Evolutionary conservation across 2,888 invertebrate species (phyloP).

Genomic region (Ochropleura plecta): DNA sequence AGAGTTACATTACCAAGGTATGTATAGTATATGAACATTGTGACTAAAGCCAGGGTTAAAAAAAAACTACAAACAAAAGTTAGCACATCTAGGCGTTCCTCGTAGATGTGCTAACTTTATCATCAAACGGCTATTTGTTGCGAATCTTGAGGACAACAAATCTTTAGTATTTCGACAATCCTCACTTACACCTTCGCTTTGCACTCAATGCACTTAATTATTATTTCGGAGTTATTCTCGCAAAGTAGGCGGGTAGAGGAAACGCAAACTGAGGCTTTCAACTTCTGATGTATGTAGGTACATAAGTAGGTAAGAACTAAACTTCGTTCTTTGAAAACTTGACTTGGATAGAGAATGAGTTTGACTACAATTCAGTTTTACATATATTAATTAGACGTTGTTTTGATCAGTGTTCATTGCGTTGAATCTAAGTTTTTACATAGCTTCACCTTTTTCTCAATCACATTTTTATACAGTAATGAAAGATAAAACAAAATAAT

Average conservation of each 20-base stretch:
- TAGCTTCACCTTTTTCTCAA: background rate
- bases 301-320: conserved; percentile 32
- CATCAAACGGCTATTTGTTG: background rate
- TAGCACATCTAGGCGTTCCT: no score
- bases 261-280: conserved; percentile 24
- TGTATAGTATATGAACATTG: no score
- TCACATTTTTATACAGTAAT: background rate
- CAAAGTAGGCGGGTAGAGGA: conserved; percentile 24
- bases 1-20: no score
- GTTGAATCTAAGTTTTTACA: background rate
- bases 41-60: background rate
- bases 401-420: background rate
- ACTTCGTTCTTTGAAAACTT: conserved; percentile 56
- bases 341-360: conserved; percentile 14
- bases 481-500: background rate
- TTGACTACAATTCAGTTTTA: conserved; percentile 29
- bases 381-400: background rate
- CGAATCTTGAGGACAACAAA: conserved; percentile 1
- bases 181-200: background rate
- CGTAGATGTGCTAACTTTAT: background rate
- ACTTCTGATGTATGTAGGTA: conserved; percentile 31
- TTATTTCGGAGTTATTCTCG: conserved; percentile 33
- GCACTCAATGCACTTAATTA: conserved; percentile 38
- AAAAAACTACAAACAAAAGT: no score
- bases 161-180: background rate